These are phyloP conservation scores for Actinemys pallida DNA, from an alignment of 2,113 vertebrate genomes.

Conservation along the genomic window DNA sequence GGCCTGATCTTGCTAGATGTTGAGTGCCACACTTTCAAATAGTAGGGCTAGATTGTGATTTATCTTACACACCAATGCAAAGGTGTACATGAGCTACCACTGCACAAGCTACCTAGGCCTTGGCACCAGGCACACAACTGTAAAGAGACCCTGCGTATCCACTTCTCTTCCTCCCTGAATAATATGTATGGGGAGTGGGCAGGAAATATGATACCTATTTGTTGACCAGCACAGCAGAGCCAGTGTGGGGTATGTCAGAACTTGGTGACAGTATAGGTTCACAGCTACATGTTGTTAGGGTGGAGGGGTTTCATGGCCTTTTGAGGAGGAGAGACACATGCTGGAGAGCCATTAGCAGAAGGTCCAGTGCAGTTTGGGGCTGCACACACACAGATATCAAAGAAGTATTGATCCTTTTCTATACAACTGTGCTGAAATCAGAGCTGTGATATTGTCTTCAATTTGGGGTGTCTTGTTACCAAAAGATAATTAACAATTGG, in stretches of 20 bases:
- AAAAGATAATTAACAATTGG: background rate
- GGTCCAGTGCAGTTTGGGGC: background rate
- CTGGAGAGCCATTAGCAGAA: background rate
- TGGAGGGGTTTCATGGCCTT: background rate
- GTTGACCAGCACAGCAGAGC: rapidly evolving
- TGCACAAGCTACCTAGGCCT: background rate
- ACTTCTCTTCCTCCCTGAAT: background rate
- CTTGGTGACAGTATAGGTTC: background rate
- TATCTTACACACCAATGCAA: background rate
- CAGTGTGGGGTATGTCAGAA: rapidly evolving
- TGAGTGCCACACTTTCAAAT: background rate
- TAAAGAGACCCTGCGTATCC: background rate
- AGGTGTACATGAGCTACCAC: background rate
- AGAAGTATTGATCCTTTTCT: background rate
- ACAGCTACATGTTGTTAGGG: rapidly evolving
- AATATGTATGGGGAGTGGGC: background rate
- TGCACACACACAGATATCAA: background rate
- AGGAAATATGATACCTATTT: no score
- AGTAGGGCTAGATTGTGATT: background rate
- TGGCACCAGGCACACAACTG: background rate
- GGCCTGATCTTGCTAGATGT: background rate
- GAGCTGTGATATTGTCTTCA: background rate
- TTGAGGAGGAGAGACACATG: background rate
- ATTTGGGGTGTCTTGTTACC: background rate
- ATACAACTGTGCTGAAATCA: background rate